A percentile compares a stretch with the other conserved stretches of the same genome.
Evolutionary conservation across 2,888 invertebrate species (phyloP).

Genomic region (Cosmopolites sordidus): DNA sequence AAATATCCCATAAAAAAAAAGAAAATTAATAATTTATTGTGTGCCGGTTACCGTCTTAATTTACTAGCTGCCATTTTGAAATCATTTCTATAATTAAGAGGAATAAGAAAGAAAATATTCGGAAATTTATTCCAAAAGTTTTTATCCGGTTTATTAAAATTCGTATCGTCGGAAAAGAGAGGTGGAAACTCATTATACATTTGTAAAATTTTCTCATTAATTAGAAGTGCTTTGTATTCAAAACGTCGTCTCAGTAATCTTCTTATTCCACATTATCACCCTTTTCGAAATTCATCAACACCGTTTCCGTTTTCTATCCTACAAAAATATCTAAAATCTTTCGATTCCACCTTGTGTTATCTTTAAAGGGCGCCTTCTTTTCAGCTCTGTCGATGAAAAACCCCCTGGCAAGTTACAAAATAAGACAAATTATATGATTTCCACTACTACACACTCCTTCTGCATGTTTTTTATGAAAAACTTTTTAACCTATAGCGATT

Average conservation of each 20-base stretch:
- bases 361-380: conserved; percentile 11
- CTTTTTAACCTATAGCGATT: too few species aligned
- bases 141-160: conserved; percentile 12
- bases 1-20: too few species aligned
- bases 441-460: too few species aligned
- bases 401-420: conserved; percentile 7
- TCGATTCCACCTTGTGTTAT: conserved; percentile 16
- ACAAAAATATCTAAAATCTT: conserved; percentile 16
- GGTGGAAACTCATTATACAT: conserved; percentile 15
- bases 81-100: too few species aligned
- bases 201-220: conserved; percentile 23
- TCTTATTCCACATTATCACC: conserved; percentile 22
- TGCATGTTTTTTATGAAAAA: too few species aligned
- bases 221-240: conserved; percentile 19
- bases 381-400: conserved; percentile 5
- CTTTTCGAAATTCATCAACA: conserved; percentile 20
- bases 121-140: neutral
- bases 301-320: conserved; percentile 12
- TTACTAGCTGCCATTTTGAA: too few species aligned
- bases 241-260: conserved; percentile 12
- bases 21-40: too few species aligned
- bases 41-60: too few species aligned
- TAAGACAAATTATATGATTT: conserved; percentile 10
- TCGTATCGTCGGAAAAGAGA: neutral
- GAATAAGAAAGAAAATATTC: too few species aligned